A percentile compares a stretch with the other conserved stretches of the same genome.
These are phyloP conservation scores for Lagopus muta DNA, from an alignment of 2,113 vertebrate species.

Conservation along the genomic window DNA sequence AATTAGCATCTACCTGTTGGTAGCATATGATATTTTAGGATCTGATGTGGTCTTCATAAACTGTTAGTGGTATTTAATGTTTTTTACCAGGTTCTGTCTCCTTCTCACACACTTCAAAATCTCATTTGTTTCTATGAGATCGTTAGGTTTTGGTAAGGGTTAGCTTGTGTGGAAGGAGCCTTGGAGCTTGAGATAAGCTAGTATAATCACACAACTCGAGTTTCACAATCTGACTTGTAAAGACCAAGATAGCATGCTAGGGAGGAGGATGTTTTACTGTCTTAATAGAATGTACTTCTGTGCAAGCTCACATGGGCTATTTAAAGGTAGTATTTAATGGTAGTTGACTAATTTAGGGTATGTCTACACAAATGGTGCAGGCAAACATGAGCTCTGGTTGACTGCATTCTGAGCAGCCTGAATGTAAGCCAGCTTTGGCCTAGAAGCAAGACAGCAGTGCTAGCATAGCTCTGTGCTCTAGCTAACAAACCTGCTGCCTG, in stretches of 20 bases:
- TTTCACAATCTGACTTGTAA: slow-evolving; percentile 48
- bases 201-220: background rate
- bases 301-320: slow-evolving; percentile 50
- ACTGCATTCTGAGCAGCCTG: background rate
- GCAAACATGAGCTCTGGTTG: background rate
- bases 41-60: background rate
- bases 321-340: slow-evolving; percentile 45
- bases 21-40: background rate
- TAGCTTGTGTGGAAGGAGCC: background rate
- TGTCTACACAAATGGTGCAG: background rate
- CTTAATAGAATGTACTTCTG: slow-evolving; percentile 38
- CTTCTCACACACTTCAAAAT: background rate
- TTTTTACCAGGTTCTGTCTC: background rate
- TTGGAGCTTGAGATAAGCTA: background rate
- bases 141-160: background rate
- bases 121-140: background rate
- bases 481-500: accelerated
- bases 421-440: background rate
- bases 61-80: background rate
- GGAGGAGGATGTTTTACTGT: slow-evolving; percentile 40
- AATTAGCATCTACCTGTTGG: background rate
- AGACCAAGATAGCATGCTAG: slow-evolving; percentile 29
- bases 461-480: background rate
- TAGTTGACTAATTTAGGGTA: slow-evolving; percentile 42
- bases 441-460: background rate